These are phyloP conservation scores for Myiozetetes cayanensis DNA, from an alignment of 2,113 vertebrate species.

Conservation along the genomic window DNA sequence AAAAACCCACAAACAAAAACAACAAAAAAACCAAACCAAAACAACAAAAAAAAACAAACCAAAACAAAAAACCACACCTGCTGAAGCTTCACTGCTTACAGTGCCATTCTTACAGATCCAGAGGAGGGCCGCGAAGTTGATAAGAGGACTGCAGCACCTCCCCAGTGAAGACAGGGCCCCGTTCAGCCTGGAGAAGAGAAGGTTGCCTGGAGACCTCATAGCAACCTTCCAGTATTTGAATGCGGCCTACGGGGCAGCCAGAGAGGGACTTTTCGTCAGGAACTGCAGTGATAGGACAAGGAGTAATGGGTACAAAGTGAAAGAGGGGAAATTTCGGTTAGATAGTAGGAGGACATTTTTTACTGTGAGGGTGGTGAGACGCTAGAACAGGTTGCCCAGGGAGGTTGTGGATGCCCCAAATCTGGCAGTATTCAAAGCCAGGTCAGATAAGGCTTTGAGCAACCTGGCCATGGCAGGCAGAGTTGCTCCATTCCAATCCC, in stretches of 20 bases:
- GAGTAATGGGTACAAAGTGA: background rate
- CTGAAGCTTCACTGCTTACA: background rate
- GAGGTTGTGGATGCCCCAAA: background rate
- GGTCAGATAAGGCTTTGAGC: background rate
- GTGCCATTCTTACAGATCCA: background rate
- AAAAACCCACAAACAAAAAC: rapidly evolving
- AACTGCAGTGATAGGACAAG: background rate
- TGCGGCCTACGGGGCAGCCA: background rate
- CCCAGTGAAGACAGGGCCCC: background rate
- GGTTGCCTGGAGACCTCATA: background rate
- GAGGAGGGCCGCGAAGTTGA: background rate
- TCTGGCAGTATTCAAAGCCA: background rate
- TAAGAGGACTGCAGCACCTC: background rate
- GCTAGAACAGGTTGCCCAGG: background rate
- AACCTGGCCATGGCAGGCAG: background rate
- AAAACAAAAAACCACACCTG: rapidly evolving
- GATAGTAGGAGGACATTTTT: background rate
- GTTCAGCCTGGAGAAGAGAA: background rate
- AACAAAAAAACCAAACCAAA: background rate
- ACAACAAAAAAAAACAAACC: too few species aligned
- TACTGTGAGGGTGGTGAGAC: background rate
- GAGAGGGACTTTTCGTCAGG: background rate
- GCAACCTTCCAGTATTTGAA: background rate
- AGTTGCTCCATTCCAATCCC: background rate
- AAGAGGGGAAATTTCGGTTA: background rate